Conservation (phyloP, 2,797 vertebrate species). For the Helostoma temminkii region DNA sequence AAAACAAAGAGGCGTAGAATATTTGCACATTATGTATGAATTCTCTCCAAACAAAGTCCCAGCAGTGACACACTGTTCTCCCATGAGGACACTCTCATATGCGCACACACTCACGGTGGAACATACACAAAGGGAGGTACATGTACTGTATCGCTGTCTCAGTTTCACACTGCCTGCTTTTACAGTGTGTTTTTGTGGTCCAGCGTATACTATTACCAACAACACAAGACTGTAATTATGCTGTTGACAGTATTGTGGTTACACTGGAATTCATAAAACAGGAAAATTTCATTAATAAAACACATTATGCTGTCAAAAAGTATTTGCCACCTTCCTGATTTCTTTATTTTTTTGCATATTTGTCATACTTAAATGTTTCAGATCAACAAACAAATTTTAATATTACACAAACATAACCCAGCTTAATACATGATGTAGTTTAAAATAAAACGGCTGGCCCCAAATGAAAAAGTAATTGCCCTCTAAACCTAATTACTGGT, state of each 20-base stretch:
- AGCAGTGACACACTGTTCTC: conserved; percentile 42
- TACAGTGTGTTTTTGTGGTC: conserved; percentile 30
- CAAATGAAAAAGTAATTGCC: no score
- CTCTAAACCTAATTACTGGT: no score
- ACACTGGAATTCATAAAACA: conserved; percentile 31
- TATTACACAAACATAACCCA: no score
- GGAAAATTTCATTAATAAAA: conserved; percentile 23
- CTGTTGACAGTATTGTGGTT: conserved; percentile 39
- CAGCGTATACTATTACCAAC: conserved; percentile 50
- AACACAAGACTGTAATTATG: conserved; percentile 53
- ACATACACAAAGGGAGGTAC: conserved; percentile 39
- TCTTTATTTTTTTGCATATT: no score
- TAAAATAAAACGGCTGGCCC: no score
- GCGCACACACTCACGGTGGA: background rate
- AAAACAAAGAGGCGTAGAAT: conserved; percentile 45
- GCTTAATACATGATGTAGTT: no score
- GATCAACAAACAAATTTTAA: no score
- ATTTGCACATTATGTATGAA: conserved; percentile 53
- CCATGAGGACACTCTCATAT: conserved; percentile 16
- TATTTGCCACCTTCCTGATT: no score
- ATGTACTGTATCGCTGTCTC: conserved; percentile 48
- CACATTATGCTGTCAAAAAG: no score
- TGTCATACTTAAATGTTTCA: no score
- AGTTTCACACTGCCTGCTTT: conserved; percentile 23
- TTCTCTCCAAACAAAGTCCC: conserved; percentile 54